A percentile compares a stretch with the other conserved stretches of the same genome.
These are phyloP conservation scores for Diplazon laetatorius DNA, from an alignment of 2,888 invertebrate genomes.

Conservation along the genomic window DNA sequence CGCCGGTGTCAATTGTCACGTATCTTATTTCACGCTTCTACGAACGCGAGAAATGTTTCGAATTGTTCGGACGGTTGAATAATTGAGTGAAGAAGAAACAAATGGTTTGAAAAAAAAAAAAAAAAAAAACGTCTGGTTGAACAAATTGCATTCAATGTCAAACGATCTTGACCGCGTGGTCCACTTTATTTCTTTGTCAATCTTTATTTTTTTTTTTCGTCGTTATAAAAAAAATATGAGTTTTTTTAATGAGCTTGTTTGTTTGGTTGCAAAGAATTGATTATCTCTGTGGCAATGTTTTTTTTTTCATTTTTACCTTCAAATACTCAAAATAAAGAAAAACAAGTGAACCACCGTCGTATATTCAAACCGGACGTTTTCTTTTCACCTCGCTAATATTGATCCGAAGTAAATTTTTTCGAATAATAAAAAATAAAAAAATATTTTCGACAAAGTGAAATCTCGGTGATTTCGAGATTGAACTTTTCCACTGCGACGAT, in stretches of 20 bases:
- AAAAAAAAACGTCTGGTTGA: background rate
- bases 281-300: background rate
- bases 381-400: too few species aligned
- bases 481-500: background rate
- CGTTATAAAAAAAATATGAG: background rate
- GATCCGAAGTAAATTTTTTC: too few species aligned
- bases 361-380: too few species aligned
- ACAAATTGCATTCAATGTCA: background rate
- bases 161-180: background rate
- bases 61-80: background rate
- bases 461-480: too few species aligned
- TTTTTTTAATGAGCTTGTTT: background rate
- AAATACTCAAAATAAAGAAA: too few species aligned
- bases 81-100: background rate
- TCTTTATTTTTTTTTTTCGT: background rate
- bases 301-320: too few species aligned
- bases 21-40: conserved; percentile 13
- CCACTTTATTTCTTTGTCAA: background rate
- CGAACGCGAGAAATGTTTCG: conserved; percentile 1
- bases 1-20: conserved; percentile 11
- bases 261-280: background rate
- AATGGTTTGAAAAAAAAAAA: background rate
- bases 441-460: too few species aligned
- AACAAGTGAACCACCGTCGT: too few species aligned
- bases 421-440: too few species aligned